Percentiles rank a stretch among this genome's conserved stretches.
phyloP scores from a whole-genome alignment of 2,888 invertebrate genomes.

The Lasioglossum lativentre region DNA sequence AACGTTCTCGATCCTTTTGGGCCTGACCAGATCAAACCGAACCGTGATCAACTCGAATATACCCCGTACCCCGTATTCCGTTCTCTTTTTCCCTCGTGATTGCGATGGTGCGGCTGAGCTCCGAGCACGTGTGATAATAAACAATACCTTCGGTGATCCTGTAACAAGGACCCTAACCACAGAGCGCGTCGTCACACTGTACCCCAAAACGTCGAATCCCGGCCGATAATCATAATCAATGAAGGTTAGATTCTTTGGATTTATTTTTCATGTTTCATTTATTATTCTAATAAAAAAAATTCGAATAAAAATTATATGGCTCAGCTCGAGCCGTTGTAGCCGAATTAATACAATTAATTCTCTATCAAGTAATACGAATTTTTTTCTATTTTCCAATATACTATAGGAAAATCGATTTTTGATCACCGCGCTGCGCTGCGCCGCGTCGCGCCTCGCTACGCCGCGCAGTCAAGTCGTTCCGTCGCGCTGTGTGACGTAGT shows the following conservation, averaged over 20 bases:
- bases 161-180: constrained; percentile 24
- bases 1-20: constrained; percentile 71
- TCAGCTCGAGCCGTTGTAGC: too few relatives aligned
- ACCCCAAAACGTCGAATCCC: not conserved
- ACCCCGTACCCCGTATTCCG: constrained; percentile 28
- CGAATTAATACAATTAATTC: too few relatives aligned
- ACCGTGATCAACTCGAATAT: constrained; percentile 12
- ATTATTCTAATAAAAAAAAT: not conserved
- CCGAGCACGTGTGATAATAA: constrained; percentile 26
- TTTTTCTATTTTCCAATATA: not conserved
- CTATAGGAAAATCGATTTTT: not conserved
- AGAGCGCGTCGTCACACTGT: not conserved
- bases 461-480: not conserved
- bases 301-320: not conserved
- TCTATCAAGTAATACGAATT: too few relatives aligned
- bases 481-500: not conserved
- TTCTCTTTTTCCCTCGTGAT: constrained; percentile 39
- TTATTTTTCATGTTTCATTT: not conserved
- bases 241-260: not conserved
- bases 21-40: constrained; percentile 66
- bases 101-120: constrained; percentile 15
- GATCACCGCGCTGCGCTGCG: too few relatives aligned
- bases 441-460: too few relatives aligned
- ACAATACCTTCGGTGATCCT: constrained; percentile 42
- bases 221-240: not conserved